Conservation (phyloP, 2,888 invertebrate species). For the Rhamphomyia laevipes region DNA sequence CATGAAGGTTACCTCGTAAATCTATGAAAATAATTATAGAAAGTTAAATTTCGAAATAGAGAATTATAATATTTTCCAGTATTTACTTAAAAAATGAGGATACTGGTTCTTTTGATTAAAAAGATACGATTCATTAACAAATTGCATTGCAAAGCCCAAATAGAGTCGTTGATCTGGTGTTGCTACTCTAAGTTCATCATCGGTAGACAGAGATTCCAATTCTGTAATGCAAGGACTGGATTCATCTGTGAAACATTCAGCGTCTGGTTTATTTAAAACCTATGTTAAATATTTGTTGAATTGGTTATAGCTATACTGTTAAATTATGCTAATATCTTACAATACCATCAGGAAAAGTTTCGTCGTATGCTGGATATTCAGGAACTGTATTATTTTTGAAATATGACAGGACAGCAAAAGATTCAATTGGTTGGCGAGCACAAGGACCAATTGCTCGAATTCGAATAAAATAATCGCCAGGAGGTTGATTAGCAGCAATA, state of each 20-base stretch:
- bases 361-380: conserved; percentile 12
- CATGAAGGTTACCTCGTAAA: conserved; percentile 15
- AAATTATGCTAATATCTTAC: conserved; percentile 10
- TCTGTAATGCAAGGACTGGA: conserved; percentile 19
- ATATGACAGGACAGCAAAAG: conserved; percentile 23
- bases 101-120: conserved; percentile 14
- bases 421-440: conserved; percentile 15
- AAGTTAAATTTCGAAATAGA: no score
- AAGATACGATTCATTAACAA: conserved; percentile 18
- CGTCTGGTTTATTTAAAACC: conserved; percentile 23
- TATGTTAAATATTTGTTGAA: conserved; percentile 1
- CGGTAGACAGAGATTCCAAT: conserved; percentile 14
- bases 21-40: no score
- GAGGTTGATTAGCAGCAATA: conserved; percentile 28
- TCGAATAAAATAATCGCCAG: conserved; percentile 24
- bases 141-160: conserved; percentile 22
- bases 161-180: conserved; percentile 22
- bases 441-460: conserved; percentile 22
- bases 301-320: background rate
- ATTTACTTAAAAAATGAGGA: conserved; percentile 25
- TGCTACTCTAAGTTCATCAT: conserved; percentile 14
- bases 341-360: conserved; percentile 11
- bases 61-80: no score
- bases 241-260: conserved; percentile 15
- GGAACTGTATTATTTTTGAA: background rate